phyloP scores from a whole-genome alignment of 1,140 invertebrate species.

The Maniola jurtina region DNA sequence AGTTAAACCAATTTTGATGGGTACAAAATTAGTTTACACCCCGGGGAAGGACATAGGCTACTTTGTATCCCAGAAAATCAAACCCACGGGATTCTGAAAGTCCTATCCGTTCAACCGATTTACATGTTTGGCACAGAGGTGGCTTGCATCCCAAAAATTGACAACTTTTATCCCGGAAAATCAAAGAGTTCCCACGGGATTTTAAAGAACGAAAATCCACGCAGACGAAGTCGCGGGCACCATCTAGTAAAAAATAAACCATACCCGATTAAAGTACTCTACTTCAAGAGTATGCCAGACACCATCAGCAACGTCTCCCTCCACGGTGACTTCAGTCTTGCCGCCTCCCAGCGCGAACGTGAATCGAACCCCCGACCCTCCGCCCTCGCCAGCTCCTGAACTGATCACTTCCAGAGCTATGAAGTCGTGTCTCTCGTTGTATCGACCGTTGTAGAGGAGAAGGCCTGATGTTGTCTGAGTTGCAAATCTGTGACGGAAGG shows the following conservation, averaged over 20 bases:
- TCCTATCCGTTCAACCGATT: no score
- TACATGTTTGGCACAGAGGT: no score
- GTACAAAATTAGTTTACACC: no score
- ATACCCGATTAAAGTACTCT: constrained; percentile 91
- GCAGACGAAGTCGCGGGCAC: background rate
- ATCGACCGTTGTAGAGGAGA: constrained; percentile 96
- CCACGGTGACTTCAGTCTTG: constrained; percentile 85
- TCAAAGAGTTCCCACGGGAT: no score
- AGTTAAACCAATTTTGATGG: no score
- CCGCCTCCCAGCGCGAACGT: constrained; percentile 93
- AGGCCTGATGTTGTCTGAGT: constrained; percentile 91
- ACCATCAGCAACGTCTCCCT: constrained; percentile 91
- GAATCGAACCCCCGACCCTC: constrained; percentile 87
- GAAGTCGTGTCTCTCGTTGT: constrained; percentile 97
- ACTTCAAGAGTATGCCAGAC: constrained; percentile 96
- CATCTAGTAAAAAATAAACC: background rate
- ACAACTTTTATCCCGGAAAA: no score
- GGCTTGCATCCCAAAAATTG: no score
- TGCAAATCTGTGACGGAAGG: constrained; percentile 84
- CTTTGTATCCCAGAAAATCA: no score
- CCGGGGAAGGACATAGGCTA: no score
- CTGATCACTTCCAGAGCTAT: constrained; percentile 92
- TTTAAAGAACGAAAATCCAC: no score
- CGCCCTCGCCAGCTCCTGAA: constrained; percentile 81
- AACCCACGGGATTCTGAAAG: no score